Evolutionary conservation across 2,888 invertebrate genomes (phyloP), one percentile per base, ranked within the genome.

Genomic region (Stomorhina lunata): DNA sequence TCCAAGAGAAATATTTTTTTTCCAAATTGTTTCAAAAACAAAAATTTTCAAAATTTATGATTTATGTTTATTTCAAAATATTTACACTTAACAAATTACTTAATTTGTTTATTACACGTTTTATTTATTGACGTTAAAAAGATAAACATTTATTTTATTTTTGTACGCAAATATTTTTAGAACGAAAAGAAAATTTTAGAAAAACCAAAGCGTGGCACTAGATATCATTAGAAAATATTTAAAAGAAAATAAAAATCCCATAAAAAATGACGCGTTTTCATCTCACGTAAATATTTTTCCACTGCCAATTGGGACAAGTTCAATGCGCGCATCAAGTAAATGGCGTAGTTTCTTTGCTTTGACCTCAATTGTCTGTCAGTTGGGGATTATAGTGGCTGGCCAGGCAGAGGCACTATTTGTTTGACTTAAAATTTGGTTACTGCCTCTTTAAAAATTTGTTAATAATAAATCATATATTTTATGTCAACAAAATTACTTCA

Each of bases 221-320:
- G n/a, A n/a, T n/a, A n/a, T 55, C 37, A 55, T 68, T 68, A 27
- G 5, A 61, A 48, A 53, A 2, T 25, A n/a, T n/a, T n/a, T n/a
- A 53, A 69, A 10, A 27, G 4, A 9, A 25, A 12, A 29, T n/a
- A 37, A 17, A 43, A n/a, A n/a, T n/a, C n/a, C n/a, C n/a, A n/a
- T n/a, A n/a, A 50, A 27, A 66, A 55, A 34, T 80, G 53, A 68
- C 80, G 68, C 61, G 66, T 34, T 61, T 53, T 59, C 45, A 12
- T 45, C 48, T 50, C 50, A 73, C 20, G 59, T 61, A 66, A 66
- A 59, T 66, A 71, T 57, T 71, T 65, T 45, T n/a, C n/a, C 50
- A 59, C 43, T 83, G 80, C 83, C 80, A 80, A 80, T 73, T 83
- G 68, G 69, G 73, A 59, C 72, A 63, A 43, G 50, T 71, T 73